Evolutionary conservation across 2,797 vertebrate species (phyloP).

Genomic region (Coracias cyanogaster): DNA sequence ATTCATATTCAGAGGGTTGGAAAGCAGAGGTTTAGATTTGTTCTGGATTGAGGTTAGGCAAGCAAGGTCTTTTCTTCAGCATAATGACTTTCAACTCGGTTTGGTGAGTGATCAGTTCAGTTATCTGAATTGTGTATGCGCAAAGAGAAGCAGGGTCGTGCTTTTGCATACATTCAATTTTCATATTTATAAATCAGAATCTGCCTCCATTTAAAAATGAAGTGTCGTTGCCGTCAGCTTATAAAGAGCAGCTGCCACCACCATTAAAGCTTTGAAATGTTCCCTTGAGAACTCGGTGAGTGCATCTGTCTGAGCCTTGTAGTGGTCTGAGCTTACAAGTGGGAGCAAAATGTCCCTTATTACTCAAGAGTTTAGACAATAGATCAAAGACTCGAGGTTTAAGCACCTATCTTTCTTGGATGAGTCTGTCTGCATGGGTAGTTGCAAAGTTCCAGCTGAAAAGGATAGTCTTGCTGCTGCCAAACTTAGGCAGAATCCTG

Average conservation of each 20-base stretch:
- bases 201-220: conserved; percentile 60
- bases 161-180: conserved; percentile 57
- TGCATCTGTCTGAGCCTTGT: conserved; percentile 31
- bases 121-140: conserved; percentile 40
- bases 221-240: conserved; percentile 50
- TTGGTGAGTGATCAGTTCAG: conserved; percentile 57
- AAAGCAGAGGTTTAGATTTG: conserved; percentile 41
- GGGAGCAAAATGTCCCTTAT: conserved; percentile 43
- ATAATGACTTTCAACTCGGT: conserved; percentile 42
- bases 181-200: conserved; percentile 73
- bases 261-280: conserved; percentile 61
- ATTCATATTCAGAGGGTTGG: conserved; percentile 34
- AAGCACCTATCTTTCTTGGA: neutral
- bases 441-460: neutral
- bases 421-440: neutral
- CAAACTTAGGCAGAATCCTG: neutral
- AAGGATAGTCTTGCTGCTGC: neutral
- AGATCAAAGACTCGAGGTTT: conserved; percentile 25
- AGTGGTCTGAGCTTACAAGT: conserved; percentile 49
- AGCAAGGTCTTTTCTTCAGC: conserved; percentile 39
- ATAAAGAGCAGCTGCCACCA: conserved; percentile 57
- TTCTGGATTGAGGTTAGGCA: conserved; percentile 35
- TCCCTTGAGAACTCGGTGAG: conserved; percentile 51
- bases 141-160: conserved; percentile 15
- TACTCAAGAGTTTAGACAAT: neutral